Conservation (phyloP, 2,797 vertebrate species). For the Anomalospiza imberbis region DNA sequence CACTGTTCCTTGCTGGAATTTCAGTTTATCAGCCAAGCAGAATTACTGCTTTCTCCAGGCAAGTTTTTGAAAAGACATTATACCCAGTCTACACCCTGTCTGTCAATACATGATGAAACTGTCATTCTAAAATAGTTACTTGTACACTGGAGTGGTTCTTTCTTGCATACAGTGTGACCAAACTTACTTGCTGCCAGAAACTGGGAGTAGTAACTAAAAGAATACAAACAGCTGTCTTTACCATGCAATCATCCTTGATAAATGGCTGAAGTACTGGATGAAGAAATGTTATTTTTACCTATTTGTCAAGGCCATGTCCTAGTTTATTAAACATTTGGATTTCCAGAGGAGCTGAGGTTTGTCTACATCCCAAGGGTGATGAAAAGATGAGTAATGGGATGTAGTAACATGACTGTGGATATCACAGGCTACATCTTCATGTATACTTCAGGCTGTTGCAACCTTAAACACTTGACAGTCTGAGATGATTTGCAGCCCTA, state of each 20-base stretch:
- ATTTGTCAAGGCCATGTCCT: not conserved
- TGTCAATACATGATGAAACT: not conserved
- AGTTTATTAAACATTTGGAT: not conserved
- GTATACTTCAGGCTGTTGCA: not conserved
- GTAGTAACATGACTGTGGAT: not conserved
- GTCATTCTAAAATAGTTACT: not conserved
- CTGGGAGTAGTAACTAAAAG: not conserved
- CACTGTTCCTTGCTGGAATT: not conserved
- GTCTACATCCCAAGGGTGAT: not conserved
- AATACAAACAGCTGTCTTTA: not conserved
- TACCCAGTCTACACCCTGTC: not conserved
- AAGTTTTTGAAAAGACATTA: not conserved
- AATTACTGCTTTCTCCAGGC: not conserved
- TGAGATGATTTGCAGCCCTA: not conserved
- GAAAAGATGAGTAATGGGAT: not conserved
- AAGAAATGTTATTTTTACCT: not conserved
- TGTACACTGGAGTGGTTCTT: not conserved
- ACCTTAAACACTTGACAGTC: not conserved
- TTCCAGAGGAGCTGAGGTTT: not conserved
- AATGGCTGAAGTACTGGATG: not conserved
- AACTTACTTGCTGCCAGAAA: not conserved
- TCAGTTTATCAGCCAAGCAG: slow-evolving; percentile 15
- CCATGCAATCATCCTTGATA: accelerated
- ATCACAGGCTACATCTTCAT: not conserved
- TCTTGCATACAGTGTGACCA: not conserved